Base-by-base conservation (phyloP, 2,797 vertebrate species). In the Parotocinclus haroldoi region DNA sequence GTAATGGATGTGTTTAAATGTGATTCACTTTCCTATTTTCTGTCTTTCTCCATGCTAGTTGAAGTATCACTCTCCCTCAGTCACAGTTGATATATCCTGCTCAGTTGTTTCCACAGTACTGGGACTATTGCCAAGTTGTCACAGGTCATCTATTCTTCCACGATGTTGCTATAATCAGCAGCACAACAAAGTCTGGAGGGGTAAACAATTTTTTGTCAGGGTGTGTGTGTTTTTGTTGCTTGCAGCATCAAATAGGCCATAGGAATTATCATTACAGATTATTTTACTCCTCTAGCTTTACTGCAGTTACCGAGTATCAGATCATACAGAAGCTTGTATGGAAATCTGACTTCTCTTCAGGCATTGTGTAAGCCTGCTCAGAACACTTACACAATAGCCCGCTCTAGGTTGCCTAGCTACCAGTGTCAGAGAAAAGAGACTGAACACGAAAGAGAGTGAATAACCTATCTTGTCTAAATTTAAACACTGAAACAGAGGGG, bases 401-500 rank as follows among this genome's bases (percentile, higher is more conserved):
- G 39, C 55, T 70, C 69, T 76, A 49, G 71, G 84, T 89, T 89
- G 86, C 88, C 86, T 85, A 78, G 89, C 82, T 87, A 90, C 86
- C 62, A 59, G 38, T 18, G 58, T 52, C 38, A 54, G 74, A 82
- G 64, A 79, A 52, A 52, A 77, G 11, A 68, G 6, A 57, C 27
- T 48, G 16, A 57, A 9, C 46, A 14, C 48, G 36, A 66, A 36
- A 61, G 62, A 54, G 49, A 67, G 75, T 83, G 67, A 80, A 79
- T 82, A 82, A 85, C 83, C 81, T 81, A 68, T 82, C 54, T 60
- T 48, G 79, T 85, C 88, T 90, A 89, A 89, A 88, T 86, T 85
- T 88, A 87, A 87, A 84, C 83, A 63, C 76, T 69, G 73, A 74
- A 68, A 78, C 70, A 53, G 66, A 76, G 54, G 42, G 57, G 70